phyloP scores from a whole-genome alignment of 2,888 invertebrate species.

The Drosophila fulvimacula region DNA sequence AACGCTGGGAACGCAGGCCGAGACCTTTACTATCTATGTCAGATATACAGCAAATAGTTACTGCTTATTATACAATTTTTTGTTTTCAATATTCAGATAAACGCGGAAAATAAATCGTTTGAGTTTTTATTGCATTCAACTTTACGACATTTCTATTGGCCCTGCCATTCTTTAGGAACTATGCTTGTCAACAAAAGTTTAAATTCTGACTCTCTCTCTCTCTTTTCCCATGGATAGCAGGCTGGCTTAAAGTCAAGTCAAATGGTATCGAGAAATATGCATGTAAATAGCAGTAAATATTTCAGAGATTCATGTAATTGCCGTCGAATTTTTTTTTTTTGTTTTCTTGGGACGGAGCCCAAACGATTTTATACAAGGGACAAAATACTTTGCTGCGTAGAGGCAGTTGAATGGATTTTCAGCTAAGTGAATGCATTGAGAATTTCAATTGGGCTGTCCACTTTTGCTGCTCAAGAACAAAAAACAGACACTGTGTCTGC shows the following conservation, averaged over 20 bases:
- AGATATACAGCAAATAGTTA: conserved; percentile 3
- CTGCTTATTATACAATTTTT: neutral
- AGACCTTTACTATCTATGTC: neutral
- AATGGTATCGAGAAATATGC: no score
- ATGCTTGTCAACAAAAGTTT: conserved; percentile 45
- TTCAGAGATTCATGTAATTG: conserved; percentile 28
- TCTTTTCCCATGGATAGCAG: neutral
- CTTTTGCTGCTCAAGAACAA: conserved; percentile 71
- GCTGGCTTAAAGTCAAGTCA: no score
- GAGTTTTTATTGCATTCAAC: conserved; percentile 49
- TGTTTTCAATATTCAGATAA: conserved; percentile 31
- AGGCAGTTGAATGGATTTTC: conserved; percentile 40
- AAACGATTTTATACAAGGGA: conserved; percentile 4
- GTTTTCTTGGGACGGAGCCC: conserved; percentile 19
- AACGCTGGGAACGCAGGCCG: conserved; percentile 19
- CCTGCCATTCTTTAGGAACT: conserved; percentile 38
- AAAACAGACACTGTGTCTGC: conserved; percentile 76
- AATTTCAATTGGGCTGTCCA: conserved; percentile 74
- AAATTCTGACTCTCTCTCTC: no score
- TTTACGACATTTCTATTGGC: conserved; percentile 66
- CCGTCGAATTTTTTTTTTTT: conserved; percentile 65
- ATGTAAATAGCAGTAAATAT: neutral
- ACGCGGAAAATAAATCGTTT: conserved; percentile 40
- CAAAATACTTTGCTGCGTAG: conserved; percentile 9
- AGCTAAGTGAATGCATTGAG: conserved; percentile 72